These are phyloP conservation scores for Remorina albescens DNA, from an alignment of 2,797 vertebrate species.

Conservation along the genomic window DNA sequence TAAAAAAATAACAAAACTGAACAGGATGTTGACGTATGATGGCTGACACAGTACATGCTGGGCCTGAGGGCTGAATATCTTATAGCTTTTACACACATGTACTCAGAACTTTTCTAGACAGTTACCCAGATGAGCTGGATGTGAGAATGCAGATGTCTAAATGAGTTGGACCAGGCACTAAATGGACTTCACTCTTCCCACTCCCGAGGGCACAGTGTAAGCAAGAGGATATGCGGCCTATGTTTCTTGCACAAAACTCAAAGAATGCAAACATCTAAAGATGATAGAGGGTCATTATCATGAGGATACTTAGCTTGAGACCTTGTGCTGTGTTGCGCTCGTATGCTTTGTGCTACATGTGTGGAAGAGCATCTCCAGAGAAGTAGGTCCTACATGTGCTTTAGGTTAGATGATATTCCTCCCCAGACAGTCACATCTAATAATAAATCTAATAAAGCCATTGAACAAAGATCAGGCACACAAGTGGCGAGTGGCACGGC, in stretches of 20 bases:
- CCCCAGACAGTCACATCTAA: no score
- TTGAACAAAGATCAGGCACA: no score
- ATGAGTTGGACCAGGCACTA: not conserved
- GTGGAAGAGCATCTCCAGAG: no score
- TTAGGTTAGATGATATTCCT: no score
- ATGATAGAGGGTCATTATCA: not conserved
- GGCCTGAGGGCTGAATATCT: slow-evolving; percentile 27
- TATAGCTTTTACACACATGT: slow-evolving; percentile 12
- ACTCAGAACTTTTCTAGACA: not conserved
- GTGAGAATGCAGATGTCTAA: not conserved
- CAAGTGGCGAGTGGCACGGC: no score
- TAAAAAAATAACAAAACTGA: slow-evolving; percentile 14
- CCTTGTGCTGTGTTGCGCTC: no score
- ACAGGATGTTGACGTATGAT: slow-evolving; percentile 27
- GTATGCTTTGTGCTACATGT: no score
- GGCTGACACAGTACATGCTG: not conserved
- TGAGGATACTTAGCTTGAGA: no score
- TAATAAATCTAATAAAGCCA: no score
- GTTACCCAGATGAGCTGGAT: not conserved
- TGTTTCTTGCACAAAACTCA: not conserved
- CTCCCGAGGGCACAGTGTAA: not conserved
- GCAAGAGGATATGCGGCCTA: no score
- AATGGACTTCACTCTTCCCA: not conserved
- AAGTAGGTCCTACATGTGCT: no score
- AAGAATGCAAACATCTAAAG: not conserved